A percentile compares a stretch with the other conserved stretches of the same genome.
phyloP scores from a whole-genome alignment of 2,888 invertebrate species.

The Desoria tigrina region DNA sequence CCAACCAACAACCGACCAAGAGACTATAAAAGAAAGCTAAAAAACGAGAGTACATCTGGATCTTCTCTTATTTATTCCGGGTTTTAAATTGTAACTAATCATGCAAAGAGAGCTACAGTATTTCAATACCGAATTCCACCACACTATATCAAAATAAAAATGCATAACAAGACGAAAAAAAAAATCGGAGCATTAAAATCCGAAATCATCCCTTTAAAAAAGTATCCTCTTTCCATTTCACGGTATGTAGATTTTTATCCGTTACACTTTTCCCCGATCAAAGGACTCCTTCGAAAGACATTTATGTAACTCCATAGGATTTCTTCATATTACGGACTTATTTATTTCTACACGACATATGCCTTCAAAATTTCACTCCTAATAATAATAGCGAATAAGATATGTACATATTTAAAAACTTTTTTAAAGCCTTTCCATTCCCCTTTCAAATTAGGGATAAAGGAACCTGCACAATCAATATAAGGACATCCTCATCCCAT shows the following conservation, averaged over 20 bases:
- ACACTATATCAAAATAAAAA: no score
- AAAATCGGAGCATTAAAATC: no score
- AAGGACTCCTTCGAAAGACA: slow-evolving; percentile 8
- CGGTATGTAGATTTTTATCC: slow-evolving; percentile 10
- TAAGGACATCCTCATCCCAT: neutral
- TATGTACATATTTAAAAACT: neutral
- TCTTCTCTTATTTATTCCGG: no score
- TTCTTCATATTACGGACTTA: no score
- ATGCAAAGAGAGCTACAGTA: neutral
- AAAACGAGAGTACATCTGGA: no score
- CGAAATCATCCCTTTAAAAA: no score
- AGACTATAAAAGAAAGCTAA: neutral
- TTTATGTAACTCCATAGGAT: neutral
- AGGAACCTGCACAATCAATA: slow-evolving; percentile 6
- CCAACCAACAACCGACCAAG: neutral
- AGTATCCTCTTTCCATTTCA: slow-evolving; percentile 13
- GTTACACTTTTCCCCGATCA: slow-evolving; percentile 17
- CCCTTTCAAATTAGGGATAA: neutral
- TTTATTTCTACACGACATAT: no score
- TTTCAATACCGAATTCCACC: no score
- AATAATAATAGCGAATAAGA: neutral
- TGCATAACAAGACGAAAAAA: no score
- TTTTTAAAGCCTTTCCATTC: neutral
- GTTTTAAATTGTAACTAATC: slow-evolving; percentile 7
- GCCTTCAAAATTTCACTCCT: neutral